Base-by-base conservation (phyloP, 1,140 invertebrate genomes). In the Lepidostoma basale region DNA sequence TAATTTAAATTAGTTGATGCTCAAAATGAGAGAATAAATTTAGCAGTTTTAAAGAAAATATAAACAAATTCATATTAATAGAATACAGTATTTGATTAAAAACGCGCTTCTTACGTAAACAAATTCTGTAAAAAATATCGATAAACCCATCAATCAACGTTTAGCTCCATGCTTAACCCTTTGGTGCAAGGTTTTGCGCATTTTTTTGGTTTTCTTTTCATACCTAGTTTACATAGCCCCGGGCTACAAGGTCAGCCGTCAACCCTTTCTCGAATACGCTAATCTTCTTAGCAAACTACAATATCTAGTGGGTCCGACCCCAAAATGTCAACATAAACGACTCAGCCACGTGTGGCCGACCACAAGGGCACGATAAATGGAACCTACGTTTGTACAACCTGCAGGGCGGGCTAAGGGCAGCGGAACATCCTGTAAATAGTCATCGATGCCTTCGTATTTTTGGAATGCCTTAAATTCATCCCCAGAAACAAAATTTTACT, bases 281-380 rank as follows among this genome's bases (percentile, higher is more conserved):
- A 70, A 70, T 70, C 69, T 63, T 45, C 64, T 70, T 70, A 63
- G 47, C 47, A 63, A 39, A 42, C 54, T 59, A 65, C 39, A 40
- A 40, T 60, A 44, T 40, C 33, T 62, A 54, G 16, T 52, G 40
- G 40, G 52, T 65, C 25, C 59, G 44, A 52, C 44, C 62, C 62
- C 62, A 16, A 59, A 69, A 70, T 54, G 68, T 70, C 68, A 70
- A 70, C 68, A 66, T 70, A 60, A 70, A 70, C 68, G 68, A 47
- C 64, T 30, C 26, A 20, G 39, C 54, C 68, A 69, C 68, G 68
- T 60, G 68, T 65, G 68, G 62, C 30, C 12, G 33, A 18, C 68
- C 63, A 45, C 68, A 66, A 62, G 33, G 68, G 68, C 63, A 65
- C 59, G 62, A 60, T 64, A 69, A 65, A 69, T 69, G 68, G 62